These are phyloP conservation scores for Calyptomena viridis DNA, from an alignment of 2,113 vertebrate species.

Conservation along the genomic window DNA sequence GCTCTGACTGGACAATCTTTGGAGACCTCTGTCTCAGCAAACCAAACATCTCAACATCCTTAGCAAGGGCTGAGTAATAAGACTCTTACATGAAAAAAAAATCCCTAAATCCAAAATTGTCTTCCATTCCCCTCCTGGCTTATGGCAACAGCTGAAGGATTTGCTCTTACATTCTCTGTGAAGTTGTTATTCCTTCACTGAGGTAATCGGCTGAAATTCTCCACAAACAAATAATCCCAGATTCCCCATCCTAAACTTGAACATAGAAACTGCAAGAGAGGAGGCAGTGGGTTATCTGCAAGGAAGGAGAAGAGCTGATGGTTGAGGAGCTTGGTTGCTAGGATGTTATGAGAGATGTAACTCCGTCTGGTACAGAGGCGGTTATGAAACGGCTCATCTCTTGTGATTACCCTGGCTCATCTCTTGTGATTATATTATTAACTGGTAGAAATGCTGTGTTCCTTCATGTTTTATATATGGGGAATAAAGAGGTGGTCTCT, in stretches of 20 bases:
- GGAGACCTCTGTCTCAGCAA: neutral
- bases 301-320: neutral
- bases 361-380: neutral
- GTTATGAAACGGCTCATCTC: slow-evolving; percentile 9
- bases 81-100: neutral
- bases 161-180: neutral
- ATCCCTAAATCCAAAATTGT: neutral
- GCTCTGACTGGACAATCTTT: neutral
- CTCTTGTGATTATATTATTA: neutral
- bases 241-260: neutral
- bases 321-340: slow-evolving; percentile 36
- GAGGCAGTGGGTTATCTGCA: neutral
- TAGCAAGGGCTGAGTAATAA: neutral
- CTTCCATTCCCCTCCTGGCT: neutral
- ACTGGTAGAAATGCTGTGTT: neutral
- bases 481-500: neutral
- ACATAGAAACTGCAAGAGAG: neutral
- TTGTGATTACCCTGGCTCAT: neutral
- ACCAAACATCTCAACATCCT: neutral
- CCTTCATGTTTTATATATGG: neutral
- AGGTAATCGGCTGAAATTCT: neutral
- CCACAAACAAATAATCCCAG: neutral
- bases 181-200: neutral
- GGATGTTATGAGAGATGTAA: neutral
- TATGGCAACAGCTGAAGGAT: neutral